phyloP scores from a whole-genome alignment of 2,888 invertebrate genomes.

The Tachystola acroxantha region DNA sequence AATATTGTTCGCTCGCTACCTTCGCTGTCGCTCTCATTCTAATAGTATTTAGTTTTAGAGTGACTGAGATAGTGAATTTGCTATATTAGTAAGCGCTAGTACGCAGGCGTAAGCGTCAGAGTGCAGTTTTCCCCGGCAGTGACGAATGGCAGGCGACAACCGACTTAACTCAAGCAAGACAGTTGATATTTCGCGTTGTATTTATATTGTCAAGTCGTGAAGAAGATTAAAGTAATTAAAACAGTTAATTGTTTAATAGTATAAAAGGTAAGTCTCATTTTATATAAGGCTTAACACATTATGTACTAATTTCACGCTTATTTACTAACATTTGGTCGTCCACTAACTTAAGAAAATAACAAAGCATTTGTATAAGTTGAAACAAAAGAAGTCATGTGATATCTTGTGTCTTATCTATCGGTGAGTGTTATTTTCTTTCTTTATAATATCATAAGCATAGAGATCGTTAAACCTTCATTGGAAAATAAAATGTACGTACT shows the following conservation, averaged over 20 bases:
- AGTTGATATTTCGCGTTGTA: conserved; percentile 14
- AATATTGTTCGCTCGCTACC: neutral
- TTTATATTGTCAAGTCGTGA: conserved; percentile 4
- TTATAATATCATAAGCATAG: no score
- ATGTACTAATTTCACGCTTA: no score
- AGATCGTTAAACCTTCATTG: no score
- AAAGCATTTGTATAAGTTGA: neutral
- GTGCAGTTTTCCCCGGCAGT: conserved; percentile 29
- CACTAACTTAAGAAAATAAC: conserved; percentile 18
- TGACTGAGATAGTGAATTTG: conserved; percentile 10
- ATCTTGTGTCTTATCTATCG: no score
- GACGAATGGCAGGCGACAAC: conserved; percentile 27
- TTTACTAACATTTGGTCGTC: conserved; percentile 34
- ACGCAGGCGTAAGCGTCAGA: conserved; percentile 42
- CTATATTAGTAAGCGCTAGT: conserved; percentile 11
- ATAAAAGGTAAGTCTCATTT: conserved; percentile 1
- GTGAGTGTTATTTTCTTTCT: no score
- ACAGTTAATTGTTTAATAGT: neutral
- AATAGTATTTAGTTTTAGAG: conserved; percentile 4
- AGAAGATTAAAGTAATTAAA: neutral
- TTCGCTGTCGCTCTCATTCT: conserved; percentile 22
- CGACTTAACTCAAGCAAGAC: conserved; percentile 22
- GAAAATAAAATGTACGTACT: no score
- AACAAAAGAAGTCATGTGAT: neutral
- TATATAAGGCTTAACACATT: neutral